Evolutionary conservation across 2,888 invertebrate genomes (phyloP).

Genomic region (Eueremaeus valkanovi): DNA sequence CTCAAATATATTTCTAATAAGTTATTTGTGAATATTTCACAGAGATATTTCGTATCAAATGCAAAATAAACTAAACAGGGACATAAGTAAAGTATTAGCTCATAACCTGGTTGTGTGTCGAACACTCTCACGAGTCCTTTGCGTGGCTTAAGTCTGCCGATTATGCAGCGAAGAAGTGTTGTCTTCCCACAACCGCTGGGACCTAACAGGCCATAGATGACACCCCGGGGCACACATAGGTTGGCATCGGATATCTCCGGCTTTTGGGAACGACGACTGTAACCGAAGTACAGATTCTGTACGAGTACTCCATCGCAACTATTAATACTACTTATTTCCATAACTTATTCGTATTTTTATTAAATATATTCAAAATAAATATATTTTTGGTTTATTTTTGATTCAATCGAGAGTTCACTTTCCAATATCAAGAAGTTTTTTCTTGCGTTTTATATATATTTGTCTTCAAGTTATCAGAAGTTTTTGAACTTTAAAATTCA

Average conservation of each 20-base stretch:
- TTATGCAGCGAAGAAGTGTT: constrained; percentile 83
- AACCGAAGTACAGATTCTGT: constrained; percentile 30
- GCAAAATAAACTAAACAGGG: no score
- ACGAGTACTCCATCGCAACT: constrained; percentile 29
- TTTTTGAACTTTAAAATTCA: not conserved
- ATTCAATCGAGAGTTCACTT: no score
- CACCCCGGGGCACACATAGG: constrained; percentile 38
- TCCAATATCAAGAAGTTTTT: not conserved
- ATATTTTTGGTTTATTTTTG: no score
- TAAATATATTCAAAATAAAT: not conserved
- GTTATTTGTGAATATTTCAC: no score
- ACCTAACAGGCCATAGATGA: constrained; percentile 85
- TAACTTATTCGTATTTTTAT: not conserved
- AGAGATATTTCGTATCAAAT: no score
- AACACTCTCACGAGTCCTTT: constrained; percentile 83
- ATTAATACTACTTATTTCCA: constrained; percentile 32
- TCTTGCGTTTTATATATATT: not conserved
- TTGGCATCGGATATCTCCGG: constrained; percentile 25
- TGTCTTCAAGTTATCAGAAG: not conserved
- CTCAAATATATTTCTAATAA: no score
- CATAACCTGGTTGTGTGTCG: constrained; percentile 73
- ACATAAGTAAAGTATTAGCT: no score
- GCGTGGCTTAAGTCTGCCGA: constrained; percentile 78
- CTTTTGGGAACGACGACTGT: constrained; percentile 19
- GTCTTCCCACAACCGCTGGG: constrained; percentile 95